These are phyloP conservation scores for Notiomystis cincta DNA, from an alignment of 2,113 vertebrate genomes.

Conservation along the genomic window DNA sequence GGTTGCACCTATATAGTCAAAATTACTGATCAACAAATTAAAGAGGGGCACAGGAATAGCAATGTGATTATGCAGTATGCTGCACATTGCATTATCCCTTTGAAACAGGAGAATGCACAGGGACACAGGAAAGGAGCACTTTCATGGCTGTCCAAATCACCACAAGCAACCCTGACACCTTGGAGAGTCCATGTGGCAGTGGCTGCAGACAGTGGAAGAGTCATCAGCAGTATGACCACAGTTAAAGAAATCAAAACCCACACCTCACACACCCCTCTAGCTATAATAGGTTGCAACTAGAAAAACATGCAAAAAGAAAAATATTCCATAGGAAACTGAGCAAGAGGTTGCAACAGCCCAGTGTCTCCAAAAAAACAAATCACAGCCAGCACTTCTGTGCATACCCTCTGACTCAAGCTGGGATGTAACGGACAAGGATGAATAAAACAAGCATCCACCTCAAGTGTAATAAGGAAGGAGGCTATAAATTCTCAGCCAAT, in stretches of 20 bases:
- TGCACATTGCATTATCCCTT: neutral
- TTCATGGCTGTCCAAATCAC: neutral
- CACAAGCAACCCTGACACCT: neutral
- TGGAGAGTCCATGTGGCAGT: neutral
- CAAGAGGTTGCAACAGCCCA: neutral
- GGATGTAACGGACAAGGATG: neutral
- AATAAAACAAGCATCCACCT: neutral
- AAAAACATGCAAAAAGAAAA: neutral
- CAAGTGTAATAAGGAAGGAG: neutral
- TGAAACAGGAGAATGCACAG: neutral
- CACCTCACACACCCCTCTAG: neutral
- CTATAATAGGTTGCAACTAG: neutral
- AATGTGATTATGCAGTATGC: neutral
- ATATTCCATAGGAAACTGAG: neutral
- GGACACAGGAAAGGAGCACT: neutral
- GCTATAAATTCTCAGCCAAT: neutral
- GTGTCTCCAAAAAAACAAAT: neutral
- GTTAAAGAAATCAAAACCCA: neutral
- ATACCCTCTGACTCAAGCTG: constrained; percentile 26
- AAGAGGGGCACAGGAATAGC: neutral
- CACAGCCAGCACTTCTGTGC: neutral
- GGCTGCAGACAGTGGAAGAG: neutral
- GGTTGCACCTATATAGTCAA: neutral
- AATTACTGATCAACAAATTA: neutral
- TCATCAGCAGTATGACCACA: neutral